Evolutionary conservation across 2,888 invertebrate genomes (phyloP).

Genomic region (Cataglyphis altisquamis): DNA sequence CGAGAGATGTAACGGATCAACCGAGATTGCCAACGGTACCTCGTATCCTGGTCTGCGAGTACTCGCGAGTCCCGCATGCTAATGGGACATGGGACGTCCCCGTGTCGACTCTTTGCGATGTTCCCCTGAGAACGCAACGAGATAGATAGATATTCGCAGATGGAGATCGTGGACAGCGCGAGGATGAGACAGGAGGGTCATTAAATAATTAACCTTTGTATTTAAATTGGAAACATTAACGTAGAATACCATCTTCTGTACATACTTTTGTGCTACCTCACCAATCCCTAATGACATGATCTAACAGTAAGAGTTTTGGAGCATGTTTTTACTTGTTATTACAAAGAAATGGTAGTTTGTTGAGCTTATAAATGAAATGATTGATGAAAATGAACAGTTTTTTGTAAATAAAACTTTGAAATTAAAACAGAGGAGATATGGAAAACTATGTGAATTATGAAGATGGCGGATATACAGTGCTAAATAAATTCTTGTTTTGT

Average conservation of each 20-base stretch:
- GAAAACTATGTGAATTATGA: not conserved
- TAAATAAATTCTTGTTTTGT: not conserved
- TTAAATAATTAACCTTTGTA: not conserved
- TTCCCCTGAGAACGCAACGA: not conserved
- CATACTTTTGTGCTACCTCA: not conserved
- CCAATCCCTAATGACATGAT: not conserved
- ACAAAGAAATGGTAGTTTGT: not conserved
- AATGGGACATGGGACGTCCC: constrained; percentile 57
- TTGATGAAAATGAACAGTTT: not conserved
- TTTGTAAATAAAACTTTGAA: not conserved
- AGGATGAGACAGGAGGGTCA: not conserved
- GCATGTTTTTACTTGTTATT: not conserved
- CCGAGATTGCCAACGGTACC: constrained; percentile 78
- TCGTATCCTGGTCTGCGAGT: constrained; percentile 61
- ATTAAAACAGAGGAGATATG: not conserved
- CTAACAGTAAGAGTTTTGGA: not conserved
- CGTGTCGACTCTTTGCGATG: constrained; percentile 48
- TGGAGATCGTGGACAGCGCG: constrained; percentile 3
- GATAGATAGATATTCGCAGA: not conserved
- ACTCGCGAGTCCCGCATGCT: constrained; percentile 70
- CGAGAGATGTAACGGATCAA: constrained; percentile 76
- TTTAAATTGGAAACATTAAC: not conserved
- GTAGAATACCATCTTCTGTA: not conserved
- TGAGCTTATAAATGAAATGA: not conserved
- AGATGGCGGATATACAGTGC: too few species aligned